Evolutionary conservation across 2,113 vertebrate genomes (phyloP).

Genomic region (Neodontobutis hainanensis): DNA sequence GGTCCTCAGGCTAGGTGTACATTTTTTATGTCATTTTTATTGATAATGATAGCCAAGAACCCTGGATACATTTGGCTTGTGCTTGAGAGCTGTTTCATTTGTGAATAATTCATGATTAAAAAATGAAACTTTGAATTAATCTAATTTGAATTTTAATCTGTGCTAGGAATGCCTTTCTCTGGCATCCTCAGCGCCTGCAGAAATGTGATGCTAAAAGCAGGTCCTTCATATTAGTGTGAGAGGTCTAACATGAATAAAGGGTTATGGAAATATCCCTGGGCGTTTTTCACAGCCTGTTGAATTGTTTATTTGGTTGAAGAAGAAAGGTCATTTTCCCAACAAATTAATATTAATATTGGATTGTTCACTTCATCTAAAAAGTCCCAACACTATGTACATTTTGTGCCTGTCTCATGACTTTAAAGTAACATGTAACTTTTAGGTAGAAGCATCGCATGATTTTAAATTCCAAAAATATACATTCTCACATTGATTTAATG

Average conservation of each 20-base stretch:
- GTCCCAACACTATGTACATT: too few relatives aligned
- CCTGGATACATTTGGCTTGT: conserved; percentile 55
- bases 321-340: background rate
- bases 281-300: conserved; percentile 4
- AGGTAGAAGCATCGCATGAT: too few relatives aligned
- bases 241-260: conserved; percentile 2
- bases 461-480: too few relatives aligned
- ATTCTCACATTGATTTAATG: too few relatives aligned
- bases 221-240: background rate
- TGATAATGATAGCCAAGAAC: conserved; percentile 69
- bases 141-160: conserved; percentile 70
- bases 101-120: conserved; percentile 80
- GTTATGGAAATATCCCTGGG: background rate
- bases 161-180: conserved; percentile 8
- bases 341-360: background rate
- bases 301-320: background rate
- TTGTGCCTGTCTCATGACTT: too few relatives aligned
- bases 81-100: conserved; percentile 62
- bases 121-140: conserved; percentile 76
- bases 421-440: too few relatives aligned
- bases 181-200: background rate
- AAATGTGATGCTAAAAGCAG: conserved; percentile 12
- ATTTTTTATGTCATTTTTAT: conserved; percentile 77
- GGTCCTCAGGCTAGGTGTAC: conserved; percentile 66
- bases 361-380: background rate